Evolutionary conservation across 2,113 vertebrate genomes (phyloP).

Genomic region (Pseudois nayaur): DNA sequence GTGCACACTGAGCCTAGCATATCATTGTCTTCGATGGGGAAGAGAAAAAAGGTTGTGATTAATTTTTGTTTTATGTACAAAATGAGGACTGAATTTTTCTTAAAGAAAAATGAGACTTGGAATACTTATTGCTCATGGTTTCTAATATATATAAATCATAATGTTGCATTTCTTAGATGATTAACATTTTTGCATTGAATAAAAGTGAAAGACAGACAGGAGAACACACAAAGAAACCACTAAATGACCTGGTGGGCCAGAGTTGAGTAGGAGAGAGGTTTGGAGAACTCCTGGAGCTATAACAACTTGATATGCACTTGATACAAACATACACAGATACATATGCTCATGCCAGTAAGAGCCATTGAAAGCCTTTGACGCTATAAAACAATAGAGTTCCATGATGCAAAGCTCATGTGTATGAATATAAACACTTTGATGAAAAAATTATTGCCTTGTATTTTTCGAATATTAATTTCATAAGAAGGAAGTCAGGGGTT

Average conservation of each 20-base stretch:
- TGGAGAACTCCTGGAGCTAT: not conserved
- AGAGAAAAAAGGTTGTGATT: not conserved
- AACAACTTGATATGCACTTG: not conserved
- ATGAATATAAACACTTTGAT: not conserved
- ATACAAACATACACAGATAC: not conserved
- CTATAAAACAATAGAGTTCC: not conserved
- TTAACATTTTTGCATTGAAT: not conserved
- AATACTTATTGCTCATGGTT: not conserved
- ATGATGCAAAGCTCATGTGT: not conserved
- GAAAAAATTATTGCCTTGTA: not conserved
- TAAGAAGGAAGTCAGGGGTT: not conserved
- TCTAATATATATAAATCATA: not conserved
- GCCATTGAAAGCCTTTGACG: not conserved
- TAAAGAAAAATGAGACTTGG: not conserved
- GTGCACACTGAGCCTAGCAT: not conserved
- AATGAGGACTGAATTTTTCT: not conserved
- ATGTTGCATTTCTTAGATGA: not conserved
- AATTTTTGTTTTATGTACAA: constrained; percentile 26
- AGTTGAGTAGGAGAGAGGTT: not conserved
- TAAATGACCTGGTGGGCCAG: not conserved
- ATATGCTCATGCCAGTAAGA: not conserved
- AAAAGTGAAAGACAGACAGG: not conserved
- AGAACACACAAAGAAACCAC: not conserved
- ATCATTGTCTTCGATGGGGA: not conserved
- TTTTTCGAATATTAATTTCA: not conserved